These are phyloP conservation scores for Malaclemys terrapin DNA, from an alignment of 2,113 vertebrate species.

Conservation along the genomic window DNA sequence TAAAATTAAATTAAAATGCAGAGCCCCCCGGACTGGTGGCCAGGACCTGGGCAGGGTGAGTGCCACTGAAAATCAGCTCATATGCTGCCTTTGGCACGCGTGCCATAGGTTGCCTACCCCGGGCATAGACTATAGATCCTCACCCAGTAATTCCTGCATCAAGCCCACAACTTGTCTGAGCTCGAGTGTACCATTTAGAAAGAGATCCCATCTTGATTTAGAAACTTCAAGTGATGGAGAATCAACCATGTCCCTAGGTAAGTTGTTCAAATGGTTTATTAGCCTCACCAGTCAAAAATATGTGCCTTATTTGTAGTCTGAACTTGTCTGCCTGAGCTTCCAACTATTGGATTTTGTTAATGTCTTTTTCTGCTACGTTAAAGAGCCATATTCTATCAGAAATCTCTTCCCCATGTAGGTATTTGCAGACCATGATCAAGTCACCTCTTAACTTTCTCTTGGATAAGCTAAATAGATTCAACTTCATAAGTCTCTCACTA, in stretches of 20 bases:
- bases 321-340: background rate
- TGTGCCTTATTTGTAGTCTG: background rate
- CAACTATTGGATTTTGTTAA: background rate
- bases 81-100: no score
- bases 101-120: no score
- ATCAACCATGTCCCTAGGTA: background rate
- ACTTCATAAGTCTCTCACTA: background rate
- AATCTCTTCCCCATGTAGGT: conserved; percentile 25
- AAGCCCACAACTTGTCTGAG: background rate
- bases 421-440: conserved; percentile 58
- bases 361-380: conserved; percentile 41
- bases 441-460: conserved; percentile 34
- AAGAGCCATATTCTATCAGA: conserved; percentile 41
- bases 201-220: background rate
- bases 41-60: no score
- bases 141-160: background rate
- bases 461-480: conserved; percentile 35
- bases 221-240: background rate
- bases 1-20: no score
- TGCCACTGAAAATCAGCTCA: no score
- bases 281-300: fast-evolving
- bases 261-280: background rate
- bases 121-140: background rate
- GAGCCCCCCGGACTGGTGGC: no score
- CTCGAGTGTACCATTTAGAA: background rate